Evolutionary conservation across 2,797 vertebrate genomes (phyloP).

Genomic region (Sebastes miniatus): DNA sequence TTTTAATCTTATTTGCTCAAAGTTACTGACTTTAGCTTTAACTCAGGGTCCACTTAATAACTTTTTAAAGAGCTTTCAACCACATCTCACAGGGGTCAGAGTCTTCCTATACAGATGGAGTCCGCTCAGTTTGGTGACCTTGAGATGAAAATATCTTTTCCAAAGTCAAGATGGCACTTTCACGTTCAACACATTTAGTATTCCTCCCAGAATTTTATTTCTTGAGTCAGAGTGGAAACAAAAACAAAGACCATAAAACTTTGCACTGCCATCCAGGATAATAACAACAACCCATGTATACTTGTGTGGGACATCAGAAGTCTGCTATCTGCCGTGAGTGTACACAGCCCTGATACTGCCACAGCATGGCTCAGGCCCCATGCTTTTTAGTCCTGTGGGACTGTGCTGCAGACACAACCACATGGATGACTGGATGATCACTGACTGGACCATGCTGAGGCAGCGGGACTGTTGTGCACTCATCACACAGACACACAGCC

Average conservation of each 20-base stretch:
- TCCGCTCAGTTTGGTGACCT: background rate
- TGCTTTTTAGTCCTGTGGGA: background rate
- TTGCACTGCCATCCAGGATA: background rate
- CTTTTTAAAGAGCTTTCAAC: too few species aligned
- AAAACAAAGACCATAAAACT: conserved; percentile 3
- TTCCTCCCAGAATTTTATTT: conserved; percentile 29
- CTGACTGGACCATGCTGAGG: background rate
- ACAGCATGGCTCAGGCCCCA: background rate
- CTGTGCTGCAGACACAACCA: background rate
- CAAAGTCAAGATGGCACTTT: background rate
- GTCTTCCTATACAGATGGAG: background rate
- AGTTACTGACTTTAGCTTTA: too few species aligned
- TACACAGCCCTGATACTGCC: background rate
- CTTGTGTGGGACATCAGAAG: background rate
- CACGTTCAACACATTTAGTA: background rate
- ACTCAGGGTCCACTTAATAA: too few species aligned
- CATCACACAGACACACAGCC: background rate
- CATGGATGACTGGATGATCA: background rate
- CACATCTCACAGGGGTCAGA: too few species aligned
- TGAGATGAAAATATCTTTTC: background rate
- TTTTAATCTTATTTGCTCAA: too few species aligned
- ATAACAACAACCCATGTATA: background rate
- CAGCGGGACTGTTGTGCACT: background rate
- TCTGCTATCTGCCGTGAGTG: background rate
- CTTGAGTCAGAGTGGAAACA: conserved; percentile 6